A percentile compares a stretch with the other conserved stretches of the same genome.
phyloP scores from a whole-genome alignment of 2,797 vertebrate genomes.

The Tinamus major region DNA sequence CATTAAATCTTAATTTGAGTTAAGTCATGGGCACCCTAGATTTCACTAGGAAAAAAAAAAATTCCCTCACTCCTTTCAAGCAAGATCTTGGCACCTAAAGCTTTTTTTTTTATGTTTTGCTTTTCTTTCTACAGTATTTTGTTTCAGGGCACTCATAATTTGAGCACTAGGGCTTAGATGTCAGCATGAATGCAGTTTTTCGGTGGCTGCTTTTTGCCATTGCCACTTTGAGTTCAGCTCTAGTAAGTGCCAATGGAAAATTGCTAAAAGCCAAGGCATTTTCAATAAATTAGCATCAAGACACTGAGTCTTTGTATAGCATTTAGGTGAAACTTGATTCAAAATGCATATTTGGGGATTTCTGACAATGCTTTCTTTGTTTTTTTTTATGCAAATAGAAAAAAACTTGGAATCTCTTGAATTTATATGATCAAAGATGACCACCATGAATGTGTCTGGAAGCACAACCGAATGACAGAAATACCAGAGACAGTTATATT shows the following conservation, averaged over 20 bases:
- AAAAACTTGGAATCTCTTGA: conserved; percentile 68
- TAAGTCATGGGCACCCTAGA: not conserved
- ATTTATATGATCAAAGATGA: conserved; percentile 72
- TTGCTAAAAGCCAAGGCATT: conserved; percentile 70
- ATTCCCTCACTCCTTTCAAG: not conserved
- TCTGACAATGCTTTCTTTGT: conserved; percentile 66
- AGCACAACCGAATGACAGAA: conserved; percentile 65
- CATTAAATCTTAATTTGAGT: not conserved
- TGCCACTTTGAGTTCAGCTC: conserved; percentile 63
- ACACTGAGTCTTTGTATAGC: conserved; percentile 69
- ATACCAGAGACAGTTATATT: conserved; percentile 38
- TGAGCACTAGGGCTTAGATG: conserved; percentile 60
- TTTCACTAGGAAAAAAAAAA: conserved; percentile 13
- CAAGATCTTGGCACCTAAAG: not conserved
- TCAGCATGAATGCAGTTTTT: conserved; percentile 50
- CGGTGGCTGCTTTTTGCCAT: conserved; percentile 44
- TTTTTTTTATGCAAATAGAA: conserved; percentile 73
- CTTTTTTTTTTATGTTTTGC: conserved; percentile 11
- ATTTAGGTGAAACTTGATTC: conserved; percentile 76
- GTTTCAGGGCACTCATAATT: conserved; percentile 60
- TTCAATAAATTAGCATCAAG: conserved; percentile 71
- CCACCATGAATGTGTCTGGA: conserved; percentile 66
- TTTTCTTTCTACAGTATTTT: conserved; percentile 52
- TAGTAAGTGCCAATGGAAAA: conserved; percentile 70
- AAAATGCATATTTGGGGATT: conserved; percentile 75